Evolutionary conservation across 2,888 invertebrate genomes (phyloP), one percentile per base, ranked within the genome.

Genomic region (Lasiommata megera): DNA sequence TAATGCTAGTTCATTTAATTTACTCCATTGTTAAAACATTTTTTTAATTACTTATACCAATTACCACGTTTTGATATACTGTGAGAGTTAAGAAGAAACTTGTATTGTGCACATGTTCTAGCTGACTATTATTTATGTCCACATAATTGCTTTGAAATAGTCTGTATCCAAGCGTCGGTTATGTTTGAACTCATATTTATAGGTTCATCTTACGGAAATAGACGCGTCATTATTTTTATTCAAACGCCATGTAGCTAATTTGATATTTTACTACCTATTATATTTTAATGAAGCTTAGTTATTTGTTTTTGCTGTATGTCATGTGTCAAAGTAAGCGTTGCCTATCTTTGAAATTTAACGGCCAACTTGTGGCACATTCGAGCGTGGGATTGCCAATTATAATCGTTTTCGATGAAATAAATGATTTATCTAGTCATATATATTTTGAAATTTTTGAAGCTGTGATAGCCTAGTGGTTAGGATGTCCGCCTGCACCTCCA

Each of bases 41-140:
- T 37, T 56, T 64, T 63, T 64, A 66, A 67, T 67, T 23, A 23
- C 23, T 23, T 68, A 60, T 53, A 58, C n/a, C n/a, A n/a, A n/a
- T n/a, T n/a, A n/a, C 37, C 54, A 61, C 47, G 52, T 34, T 58
- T 59, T 56, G 62, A 60, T 61, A 65, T 46, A 54, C 34, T 54
- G 60, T 60, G 57, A 36, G 57, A 61, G 53, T 61, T 53, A 53
- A 51, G 43, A 46, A 43, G 16, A 52, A 47, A 18, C 48, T 23
- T 38, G 38, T 54, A 29, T 23, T 29, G 28, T 46, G 43, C 58
- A 53, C 58, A 61, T 61, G 58, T 58, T 61, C 37, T 37, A 47
- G 34, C 34, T 37, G 52, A 14, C 48, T 37, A 58, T 58, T 55
- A 61, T 58, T 58, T 56, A 61, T 61, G 58, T 43, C 43, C 31